A percentile compares a stretch with the other conserved stretches of the same genome.
phyloP scores from a whole-genome alignment of 2,113 vertebrate genomes.

The Chaetops frenatus region DNA sequence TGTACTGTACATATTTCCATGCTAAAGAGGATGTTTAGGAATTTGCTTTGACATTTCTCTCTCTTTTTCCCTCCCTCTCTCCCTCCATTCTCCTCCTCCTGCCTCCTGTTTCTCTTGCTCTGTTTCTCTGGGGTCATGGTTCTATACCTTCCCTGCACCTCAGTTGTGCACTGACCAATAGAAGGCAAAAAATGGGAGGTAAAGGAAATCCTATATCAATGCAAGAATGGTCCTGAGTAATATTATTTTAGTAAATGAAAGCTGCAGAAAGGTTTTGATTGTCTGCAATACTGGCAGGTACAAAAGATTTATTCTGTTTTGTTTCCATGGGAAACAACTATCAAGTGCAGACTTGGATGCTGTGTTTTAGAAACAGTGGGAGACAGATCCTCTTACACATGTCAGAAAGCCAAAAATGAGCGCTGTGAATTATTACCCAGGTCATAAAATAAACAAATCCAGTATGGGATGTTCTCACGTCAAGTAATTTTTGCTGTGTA shows the following conservation, averaged over 20 bases:
- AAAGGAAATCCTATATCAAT: background rate
- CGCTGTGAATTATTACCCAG: background rate
- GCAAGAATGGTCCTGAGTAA: background rate
- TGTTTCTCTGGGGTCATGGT: background rate
- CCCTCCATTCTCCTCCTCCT: background rate
- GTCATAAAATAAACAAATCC: background rate
- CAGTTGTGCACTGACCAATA: background rate
- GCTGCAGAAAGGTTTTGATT: background rate
- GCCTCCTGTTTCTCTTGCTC: background rate
- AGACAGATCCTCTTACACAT: background rate
- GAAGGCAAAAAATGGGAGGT: conserved; percentile 21
- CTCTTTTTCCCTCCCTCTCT: background rate
- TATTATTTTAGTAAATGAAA: background rate
- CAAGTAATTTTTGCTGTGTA: background rate
- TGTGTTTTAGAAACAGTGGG: background rate
- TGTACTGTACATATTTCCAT: background rate
- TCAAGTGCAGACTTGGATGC: background rate
- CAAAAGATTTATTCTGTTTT: background rate
- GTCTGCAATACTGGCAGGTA: background rate
- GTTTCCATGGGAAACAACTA: background rate
- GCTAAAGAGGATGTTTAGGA: background rate
- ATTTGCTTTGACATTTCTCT: background rate
- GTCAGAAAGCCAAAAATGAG: background rate
- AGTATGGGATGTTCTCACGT: background rate
- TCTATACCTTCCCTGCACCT: background rate